Evolutionary conservation across 2,113 vertebrate genomes (phyloP).

Genomic region (Pionites leucogaster): DNA sequence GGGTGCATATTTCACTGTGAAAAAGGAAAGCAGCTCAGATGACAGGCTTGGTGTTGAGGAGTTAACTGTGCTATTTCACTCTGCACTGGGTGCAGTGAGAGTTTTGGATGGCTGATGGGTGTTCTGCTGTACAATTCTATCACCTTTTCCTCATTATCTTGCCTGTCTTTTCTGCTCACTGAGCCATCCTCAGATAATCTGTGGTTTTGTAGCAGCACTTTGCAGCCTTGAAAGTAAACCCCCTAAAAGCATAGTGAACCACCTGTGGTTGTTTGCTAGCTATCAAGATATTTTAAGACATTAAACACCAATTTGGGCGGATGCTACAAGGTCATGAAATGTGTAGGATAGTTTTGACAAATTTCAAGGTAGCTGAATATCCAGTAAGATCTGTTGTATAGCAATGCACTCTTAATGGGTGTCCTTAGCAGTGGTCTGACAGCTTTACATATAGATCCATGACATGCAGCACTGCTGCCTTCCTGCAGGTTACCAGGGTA

Average conservation of each 20-base stretch:
- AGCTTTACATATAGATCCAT: background rate
- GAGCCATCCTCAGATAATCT: background rate
- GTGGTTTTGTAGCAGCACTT: background rate
- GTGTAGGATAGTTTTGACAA: background rate
- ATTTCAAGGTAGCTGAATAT: background rate
- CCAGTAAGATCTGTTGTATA: background rate
- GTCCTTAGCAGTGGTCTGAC: background rate
- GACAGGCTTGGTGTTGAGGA: background rate
- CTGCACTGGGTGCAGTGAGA: background rate
- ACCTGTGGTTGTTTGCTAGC: background rate
- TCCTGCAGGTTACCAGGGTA: background rate
- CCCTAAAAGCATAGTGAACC: background rate
- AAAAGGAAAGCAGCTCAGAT: background rate
- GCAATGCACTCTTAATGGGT: background rate
- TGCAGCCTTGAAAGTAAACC: background rate
- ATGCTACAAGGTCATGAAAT: background rate
- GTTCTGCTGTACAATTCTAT: background rate
- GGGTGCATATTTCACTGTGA: background rate
- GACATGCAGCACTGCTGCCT: background rate
- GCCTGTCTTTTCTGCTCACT: background rate
- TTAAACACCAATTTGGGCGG: background rate
- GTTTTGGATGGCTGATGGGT: background rate
- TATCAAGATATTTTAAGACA: background rate
- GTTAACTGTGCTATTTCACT: background rate
- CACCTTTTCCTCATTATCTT: background rate